These are phyloP conservation scores for Tenualosa thibaudeaui DNA, from an alignment of 2,797 vertebrate genomes.

Conservation along the genomic window DNA sequence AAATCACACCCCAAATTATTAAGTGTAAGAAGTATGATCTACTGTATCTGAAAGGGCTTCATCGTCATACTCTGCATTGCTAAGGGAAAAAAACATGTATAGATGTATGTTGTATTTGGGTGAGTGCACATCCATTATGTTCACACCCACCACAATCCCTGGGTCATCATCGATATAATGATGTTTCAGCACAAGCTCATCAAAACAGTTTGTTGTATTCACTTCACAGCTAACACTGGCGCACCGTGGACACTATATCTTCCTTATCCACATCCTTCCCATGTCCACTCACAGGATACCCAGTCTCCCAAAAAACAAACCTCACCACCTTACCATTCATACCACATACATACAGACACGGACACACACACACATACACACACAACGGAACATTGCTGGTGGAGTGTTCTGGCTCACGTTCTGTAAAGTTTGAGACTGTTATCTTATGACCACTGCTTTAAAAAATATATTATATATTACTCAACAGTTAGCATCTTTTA, in stretches of 20 bases:
- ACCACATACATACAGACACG: constrained; percentile 50
- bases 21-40: constrained; percentile 60
- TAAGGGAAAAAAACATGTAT: constrained; percentile 39
- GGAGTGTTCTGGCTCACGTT: constrained; percentile 70
- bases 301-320: constrained; percentile 38
- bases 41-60: constrained; percentile 78
- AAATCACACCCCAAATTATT: constrained; percentile 38
- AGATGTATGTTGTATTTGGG: constrained; percentile 34
- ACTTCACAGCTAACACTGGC: constrained; percentile 35
- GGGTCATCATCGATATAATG: constrained; percentile 34
- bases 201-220: constrained; percentile 41
- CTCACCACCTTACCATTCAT: constrained; percentile 52
- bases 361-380: constrained; percentile 37
- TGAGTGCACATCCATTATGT: constrained; percentile 38
- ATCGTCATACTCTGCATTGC: constrained; percentile 63
- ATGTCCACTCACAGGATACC: constrained; percentile 34
- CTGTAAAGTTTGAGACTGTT: constrained; percentile 82
- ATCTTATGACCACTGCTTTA: constrained; percentile 79
- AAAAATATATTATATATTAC: constrained; percentile 76
- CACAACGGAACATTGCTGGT: constrained; percentile 62
- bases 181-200: constrained; percentile 53
- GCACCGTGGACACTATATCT: constrained; percentile 40
- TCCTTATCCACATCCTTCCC: neutral
- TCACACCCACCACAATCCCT: constrained; percentile 44
- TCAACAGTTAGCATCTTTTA: constrained; percentile 74